Conservation (phyloP, 2,888 invertebrate species). For the Atrina japonica region DNA sequence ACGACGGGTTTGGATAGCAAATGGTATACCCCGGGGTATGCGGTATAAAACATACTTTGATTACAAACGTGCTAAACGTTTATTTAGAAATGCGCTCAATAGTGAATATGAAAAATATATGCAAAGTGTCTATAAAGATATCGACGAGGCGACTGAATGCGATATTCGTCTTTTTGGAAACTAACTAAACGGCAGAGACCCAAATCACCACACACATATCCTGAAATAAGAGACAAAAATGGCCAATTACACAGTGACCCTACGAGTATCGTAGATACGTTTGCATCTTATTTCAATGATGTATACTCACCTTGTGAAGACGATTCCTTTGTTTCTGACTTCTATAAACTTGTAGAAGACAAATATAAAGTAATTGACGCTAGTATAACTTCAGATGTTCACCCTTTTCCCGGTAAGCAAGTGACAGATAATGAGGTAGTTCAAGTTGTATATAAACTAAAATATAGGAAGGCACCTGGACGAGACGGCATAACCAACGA, state of each 20-base stretch:
- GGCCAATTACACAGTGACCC: conserved; percentile 2
- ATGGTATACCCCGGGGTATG: conserved; percentile 14
- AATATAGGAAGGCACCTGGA: conserved; percentile 8
- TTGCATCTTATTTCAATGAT: no score
- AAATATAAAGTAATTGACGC: no score
- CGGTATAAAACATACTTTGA: conserved; percentile 2
- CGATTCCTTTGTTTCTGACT: no score
- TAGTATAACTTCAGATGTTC: no score
- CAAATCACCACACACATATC: not conserved
- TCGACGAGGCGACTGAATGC: no score
- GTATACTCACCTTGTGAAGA: no score
- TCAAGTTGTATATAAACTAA: no score
- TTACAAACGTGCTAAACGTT: conserved; percentile 22
- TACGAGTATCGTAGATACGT: not conserved
- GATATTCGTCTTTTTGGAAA: no score
- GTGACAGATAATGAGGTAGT: no score
- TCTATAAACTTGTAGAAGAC: no score
- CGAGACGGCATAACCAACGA: conserved; percentile 1
- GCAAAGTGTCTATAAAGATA: no score
- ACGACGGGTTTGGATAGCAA: conserved; percentile 12
- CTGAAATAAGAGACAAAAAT: conserved; percentile 7
- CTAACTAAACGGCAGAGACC: conserved; percentile 2
- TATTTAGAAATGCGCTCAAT: conserved; percentile 4
- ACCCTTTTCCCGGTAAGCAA: no score
- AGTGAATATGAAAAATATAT: conserved; percentile 16